Evolutionary conservation across 2,113 vertebrate species (phyloP).

Genomic region (Solenodon paradoxus): DNA sequence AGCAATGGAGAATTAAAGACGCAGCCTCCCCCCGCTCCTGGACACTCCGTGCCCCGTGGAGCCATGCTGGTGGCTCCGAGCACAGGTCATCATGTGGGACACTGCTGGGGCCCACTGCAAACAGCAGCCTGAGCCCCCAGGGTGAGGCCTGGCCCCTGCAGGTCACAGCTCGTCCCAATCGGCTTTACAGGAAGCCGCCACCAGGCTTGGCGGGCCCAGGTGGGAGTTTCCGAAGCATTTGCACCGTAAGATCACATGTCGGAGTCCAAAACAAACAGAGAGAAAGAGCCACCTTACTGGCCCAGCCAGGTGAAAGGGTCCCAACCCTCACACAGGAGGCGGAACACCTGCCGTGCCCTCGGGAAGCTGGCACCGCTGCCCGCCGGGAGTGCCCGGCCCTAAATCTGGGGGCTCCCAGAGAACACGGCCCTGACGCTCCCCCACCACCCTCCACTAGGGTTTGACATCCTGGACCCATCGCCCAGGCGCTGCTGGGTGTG

Average conservation of each 20-base stretch:
- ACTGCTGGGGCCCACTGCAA: not conserved
- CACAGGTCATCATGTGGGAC: not conserved
- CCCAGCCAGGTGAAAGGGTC: not conserved
- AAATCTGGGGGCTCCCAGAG: not conserved
- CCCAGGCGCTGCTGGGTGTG: too few relatives aligned
- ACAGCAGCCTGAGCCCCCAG: not conserved
- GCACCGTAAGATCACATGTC: slow-evolving; percentile 13
- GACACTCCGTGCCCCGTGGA: too few relatives aligned
- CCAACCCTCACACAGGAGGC: not conserved
- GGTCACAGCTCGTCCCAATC: not conserved
- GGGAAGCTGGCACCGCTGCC: not conserved
- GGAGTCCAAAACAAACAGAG: slow-evolving; percentile 13
- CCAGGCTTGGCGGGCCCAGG: not conserved
- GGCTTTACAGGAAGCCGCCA: not conserved
- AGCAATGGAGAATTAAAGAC: too few relatives aligned
- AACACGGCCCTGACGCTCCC: too few relatives aligned
- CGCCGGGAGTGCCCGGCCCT: too few relatives aligned
- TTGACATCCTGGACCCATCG: too few relatives aligned
- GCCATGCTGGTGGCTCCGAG: too few relatives aligned
- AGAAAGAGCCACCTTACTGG: not conserved
- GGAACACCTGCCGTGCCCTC: not conserved
- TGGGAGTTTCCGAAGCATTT: not conserved
- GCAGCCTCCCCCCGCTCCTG: too few relatives aligned
- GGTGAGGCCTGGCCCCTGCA: not conserved
- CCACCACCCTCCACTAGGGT: too few relatives aligned